Conservation (phyloP, 1,140 invertebrate species). For the Drosophila santomea region DNA sequence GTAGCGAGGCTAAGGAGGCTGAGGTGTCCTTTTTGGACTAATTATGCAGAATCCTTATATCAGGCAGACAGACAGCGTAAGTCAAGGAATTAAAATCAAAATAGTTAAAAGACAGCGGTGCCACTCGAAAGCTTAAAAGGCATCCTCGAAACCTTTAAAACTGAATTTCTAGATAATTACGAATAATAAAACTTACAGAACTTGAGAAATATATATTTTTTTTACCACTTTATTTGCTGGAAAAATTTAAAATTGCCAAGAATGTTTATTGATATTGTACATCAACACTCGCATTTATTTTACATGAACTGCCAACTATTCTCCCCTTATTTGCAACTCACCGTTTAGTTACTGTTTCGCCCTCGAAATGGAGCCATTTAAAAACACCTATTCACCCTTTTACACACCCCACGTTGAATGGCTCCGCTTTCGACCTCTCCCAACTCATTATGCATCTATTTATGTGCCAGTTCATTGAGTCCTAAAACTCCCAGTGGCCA, state of each 20-base stretch:
- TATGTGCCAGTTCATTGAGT: conserved; percentile 54
- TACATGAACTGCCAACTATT: neutral
- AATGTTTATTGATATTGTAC: neutral
- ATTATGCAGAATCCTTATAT: conserved; percentile 39
- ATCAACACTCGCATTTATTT: neutral
- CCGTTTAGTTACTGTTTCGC: neutral
- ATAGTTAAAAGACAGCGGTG: neutral
- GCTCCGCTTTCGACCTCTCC: neutral
- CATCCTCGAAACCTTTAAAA: too few relatives aligned
- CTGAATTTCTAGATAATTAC: too few relatives aligned
- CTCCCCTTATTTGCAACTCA: neutral
- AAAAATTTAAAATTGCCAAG: neutral
- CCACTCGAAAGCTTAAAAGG: neutral
- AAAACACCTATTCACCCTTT: conserved; percentile 22
- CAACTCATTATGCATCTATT: conserved; percentile 38
- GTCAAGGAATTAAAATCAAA: too few relatives aligned
- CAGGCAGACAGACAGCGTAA: neutral
- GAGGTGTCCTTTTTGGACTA: conserved; percentile 22
- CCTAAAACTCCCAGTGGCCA: conserved; percentile 58
- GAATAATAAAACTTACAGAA: too few relatives aligned
- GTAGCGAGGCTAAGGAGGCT: conserved; percentile 2
- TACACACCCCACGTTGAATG: neutral
- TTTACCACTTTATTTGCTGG: too few relatives aligned
- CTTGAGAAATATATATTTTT: too few relatives aligned
- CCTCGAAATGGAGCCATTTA: conserved; percentile 20